Evolutionary conservation across 1,140 invertebrate genomes (phyloP).

Genomic region (Heterodera schachtii): DNA sequence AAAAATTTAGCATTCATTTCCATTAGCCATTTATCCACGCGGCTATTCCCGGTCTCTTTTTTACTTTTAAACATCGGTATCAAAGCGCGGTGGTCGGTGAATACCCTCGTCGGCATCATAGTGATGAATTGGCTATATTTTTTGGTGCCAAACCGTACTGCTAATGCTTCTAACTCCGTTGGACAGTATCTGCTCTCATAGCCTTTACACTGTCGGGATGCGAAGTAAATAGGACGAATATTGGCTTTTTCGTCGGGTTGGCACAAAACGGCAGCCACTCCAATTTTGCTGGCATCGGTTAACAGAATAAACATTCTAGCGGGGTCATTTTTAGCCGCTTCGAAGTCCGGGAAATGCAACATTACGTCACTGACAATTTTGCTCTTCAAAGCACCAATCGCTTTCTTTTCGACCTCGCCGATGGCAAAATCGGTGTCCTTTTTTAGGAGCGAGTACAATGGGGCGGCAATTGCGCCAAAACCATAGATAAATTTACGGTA

Average conservation of each 20-base stretch:
- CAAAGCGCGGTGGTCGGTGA: too few species aligned
- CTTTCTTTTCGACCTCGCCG: constrained; percentile 21
- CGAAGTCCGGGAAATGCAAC: not conserved
- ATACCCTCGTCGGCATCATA: too few species aligned
- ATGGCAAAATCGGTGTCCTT: constrained; percentile 32
- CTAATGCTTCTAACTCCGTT: not conserved
- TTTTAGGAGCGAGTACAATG: constrained; percentile 12
- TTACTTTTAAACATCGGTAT: too few species aligned
- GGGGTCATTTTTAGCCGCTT: not conserved
- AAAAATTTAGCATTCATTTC: too few species aligned
- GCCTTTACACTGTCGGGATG: constrained; percentile 4
- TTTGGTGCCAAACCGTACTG: too few species aligned
- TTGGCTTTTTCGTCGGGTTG: not conserved
- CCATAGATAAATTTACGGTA: too few species aligned
- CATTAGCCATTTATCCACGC: too few species aligned
- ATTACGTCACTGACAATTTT: too few species aligned
- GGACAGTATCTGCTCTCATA: not conserved
- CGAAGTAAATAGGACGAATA: constrained; percentile 14
- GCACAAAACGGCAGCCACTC: constrained; percentile 1
- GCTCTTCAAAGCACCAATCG: constrained; percentile 45
- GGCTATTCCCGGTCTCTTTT: too few species aligned
- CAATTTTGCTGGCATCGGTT: constrained; percentile 21
- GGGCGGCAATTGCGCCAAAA: constrained; percentile 28
- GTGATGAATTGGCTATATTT: too few species aligned
- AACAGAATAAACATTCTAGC: not conserved